Evolutionary conservation across 1,140 invertebrate genomes (phyloP).

Genomic region (Aplysia californica): DNA sequence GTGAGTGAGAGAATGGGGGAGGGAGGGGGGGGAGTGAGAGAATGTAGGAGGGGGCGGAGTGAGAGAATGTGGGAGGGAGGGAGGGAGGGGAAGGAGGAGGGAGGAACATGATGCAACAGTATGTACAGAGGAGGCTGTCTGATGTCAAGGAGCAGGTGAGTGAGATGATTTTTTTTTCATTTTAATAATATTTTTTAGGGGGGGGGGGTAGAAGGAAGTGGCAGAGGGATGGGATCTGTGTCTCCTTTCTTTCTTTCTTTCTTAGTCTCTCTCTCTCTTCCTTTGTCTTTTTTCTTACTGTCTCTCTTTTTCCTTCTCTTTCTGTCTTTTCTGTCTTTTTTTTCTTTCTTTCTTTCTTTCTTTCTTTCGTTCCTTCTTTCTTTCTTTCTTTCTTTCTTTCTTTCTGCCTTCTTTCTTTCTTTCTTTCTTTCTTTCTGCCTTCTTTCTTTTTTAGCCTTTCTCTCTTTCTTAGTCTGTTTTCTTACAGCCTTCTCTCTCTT

Average conservation of each 20-base stretch:
- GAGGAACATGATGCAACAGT: conserved; percentile 69
- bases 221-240: conserved; percentile 70
- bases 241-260: neutral
- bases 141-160: conserved; percentile 75
- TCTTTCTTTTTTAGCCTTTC: too few relatives aligned
- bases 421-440: too few relatives aligned
- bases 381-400: too few relatives aligned
- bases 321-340: too few relatives aligned
- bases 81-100: conserved; percentile 54
- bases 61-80: conserved; percentile 70
- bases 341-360: neutral
- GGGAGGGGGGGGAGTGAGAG: neutral
- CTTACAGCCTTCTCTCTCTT: too few relatives aligned
- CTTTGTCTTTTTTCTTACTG: neutral
- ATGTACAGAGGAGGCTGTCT: conserved; percentile 77
- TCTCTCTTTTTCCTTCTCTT: too few relatives aligned
- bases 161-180: too few relatives aligned
- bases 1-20: neutral
- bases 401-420: too few relatives aligned
- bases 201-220: neutral
- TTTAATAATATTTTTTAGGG: neutral
- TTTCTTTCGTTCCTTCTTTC: too few relatives aligned
- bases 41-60: neutral
- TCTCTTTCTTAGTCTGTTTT: too few relatives aligned
- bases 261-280: neutral